phyloP scores from a whole-genome alignment of 2,888 invertebrate genomes.

The Dryobotodes eremita region DNA sequence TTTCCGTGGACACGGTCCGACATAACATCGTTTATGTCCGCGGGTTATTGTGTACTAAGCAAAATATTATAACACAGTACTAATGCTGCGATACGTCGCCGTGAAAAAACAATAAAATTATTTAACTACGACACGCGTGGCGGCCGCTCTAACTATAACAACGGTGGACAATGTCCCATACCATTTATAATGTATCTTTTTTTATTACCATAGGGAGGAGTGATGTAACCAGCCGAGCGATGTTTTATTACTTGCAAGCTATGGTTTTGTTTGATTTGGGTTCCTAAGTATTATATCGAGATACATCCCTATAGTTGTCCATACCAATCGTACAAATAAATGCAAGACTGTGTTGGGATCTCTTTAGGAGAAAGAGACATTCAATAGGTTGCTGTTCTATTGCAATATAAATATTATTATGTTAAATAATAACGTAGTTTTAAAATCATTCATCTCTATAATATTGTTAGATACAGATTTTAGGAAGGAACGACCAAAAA shows the following conservation, averaged over 20 bases:
- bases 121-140: conserved; percentile 85
- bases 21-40: conserved; percentile 74
- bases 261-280: conserved; percentile 59
- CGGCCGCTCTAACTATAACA: conserved; percentile 77
- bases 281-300: conserved; percentile 18
- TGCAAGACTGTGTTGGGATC: background rate
- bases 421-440: background rate
- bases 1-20: conserved; percentile 68
- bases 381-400: background rate
- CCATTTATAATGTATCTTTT: conserved; percentile 86
- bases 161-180: conserved; percentile 83
- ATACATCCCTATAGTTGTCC: conserved; percentile 11
- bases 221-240: conserved; percentile 61
- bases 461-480: background rate
- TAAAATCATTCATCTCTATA: background rate
- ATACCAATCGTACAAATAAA: background rate
- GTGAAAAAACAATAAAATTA: conserved; percentile 87
- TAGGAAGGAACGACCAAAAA: background rate
- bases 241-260: conserved; percentile 66
- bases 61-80: conserved; percentile 82
- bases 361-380: background rate
- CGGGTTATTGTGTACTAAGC: conserved; percentile 77
- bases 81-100: conserved; percentile 80
- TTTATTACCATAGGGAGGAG: conserved; percentile 84
- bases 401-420: background rate